Evolutionary conservation across 2,797 vertebrate genomes (phyloP), one percentile per base, ranked within the genome.

Genomic region (Sebastiscus tertius): DNA sequence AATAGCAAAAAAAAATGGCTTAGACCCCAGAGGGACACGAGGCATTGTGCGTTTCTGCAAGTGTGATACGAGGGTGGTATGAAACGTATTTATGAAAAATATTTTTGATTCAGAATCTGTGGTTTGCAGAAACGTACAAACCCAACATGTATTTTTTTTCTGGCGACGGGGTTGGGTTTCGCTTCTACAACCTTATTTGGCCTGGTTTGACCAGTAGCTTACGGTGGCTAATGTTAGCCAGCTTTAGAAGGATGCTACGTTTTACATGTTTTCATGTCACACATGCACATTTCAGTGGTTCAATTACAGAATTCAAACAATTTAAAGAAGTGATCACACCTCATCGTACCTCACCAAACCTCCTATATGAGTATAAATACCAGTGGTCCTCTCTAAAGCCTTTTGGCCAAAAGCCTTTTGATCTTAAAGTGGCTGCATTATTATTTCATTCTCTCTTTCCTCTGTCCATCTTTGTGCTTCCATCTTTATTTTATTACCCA

Each of bases 401-500:
- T 24, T 55, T 55, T 55, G 4, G 22, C 27, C 14, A 42, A 20
- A 33, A 76, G 11, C 46, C 20, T 69, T 75, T 67, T 70, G 13
- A 73, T 58, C 36, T 59, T 18, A 12, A 52, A 82, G 55, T 31
- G 26, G 68, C 56, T 58, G 56, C 73, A 77, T 77, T 80, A 77
- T 61, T 77, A 62, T 77, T 80, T 81, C 20, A 76, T 75, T 67
- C 18, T 59, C 46, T 64, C 27, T 27, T 27, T 11, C 54, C 36
- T 65, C 69, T 24, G 39, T 82, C 82, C 76, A 68, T 80, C 56
- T 75, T 56, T 79, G 29, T 42, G 54, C 67, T 39, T 79, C 72
- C 73, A 88, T 86, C 76, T 83, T 83, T 88, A 80, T 89, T 90
- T 90, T 62, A 89, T 84, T 77, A 68, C 68, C 81, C 73, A 60